Evolutionary conservation across 2,113 vertebrate species (phyloP).

Genomic region (Charadrius vociferus): DNA sequence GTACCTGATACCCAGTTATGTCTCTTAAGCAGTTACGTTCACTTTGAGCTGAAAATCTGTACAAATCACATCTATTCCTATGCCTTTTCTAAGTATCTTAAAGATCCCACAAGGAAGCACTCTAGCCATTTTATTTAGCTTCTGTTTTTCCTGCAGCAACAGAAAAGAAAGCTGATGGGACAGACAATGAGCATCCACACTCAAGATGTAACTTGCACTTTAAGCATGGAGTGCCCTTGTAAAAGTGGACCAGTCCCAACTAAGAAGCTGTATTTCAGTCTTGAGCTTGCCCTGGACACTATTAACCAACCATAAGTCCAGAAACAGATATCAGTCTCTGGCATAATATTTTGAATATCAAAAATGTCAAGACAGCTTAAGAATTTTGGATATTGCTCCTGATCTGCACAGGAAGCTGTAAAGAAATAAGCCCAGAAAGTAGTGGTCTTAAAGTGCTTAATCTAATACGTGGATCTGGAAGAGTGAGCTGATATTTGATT

Average conservation of each 20-base stretch:
- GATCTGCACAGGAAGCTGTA: neutral
- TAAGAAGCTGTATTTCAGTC: neutral
- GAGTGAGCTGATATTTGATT: neutral
- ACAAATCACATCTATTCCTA: neutral
- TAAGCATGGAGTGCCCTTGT: neutral
- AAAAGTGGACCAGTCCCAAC: neutral
- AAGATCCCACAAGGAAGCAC: neutral
- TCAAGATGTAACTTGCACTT: neutral
- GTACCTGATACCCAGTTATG: neutral
- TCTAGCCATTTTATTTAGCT: neutral
- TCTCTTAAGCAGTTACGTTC: neutral
- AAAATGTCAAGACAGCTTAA: neutral
- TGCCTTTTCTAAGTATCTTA: neutral
- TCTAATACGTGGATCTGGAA: neutral
- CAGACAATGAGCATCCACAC: neutral
- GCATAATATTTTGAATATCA: neutral
- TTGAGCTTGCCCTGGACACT: neutral
- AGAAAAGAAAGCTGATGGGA: neutral
- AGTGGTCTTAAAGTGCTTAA: neutral
- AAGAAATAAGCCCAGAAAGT: neutral
- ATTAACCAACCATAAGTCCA: neutral
- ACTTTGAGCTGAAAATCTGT: neutral
- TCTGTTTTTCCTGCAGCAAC: neutral
- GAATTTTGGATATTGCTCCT: neutral
- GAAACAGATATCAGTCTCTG: neutral